Conservation (phyloP, 2,797 vertebrate species). For the Huso huso region DNA sequence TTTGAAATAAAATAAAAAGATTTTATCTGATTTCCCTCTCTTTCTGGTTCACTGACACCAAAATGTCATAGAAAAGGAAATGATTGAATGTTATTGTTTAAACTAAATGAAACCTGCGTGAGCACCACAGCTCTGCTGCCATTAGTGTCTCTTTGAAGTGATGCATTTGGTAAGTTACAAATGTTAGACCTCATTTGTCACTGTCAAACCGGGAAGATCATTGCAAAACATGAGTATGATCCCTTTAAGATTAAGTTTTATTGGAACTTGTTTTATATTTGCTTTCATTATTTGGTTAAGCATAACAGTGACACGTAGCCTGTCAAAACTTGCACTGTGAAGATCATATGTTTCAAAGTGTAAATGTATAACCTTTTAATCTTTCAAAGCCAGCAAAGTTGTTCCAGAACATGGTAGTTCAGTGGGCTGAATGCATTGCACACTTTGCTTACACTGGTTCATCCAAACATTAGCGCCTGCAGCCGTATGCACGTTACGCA, state of each 20-base stretch:
- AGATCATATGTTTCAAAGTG: constrained; percentile 17
- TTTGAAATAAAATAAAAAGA: constrained; percentile 12
- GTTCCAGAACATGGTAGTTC: too few species aligned
- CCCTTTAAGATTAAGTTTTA: constrained; percentile 10
- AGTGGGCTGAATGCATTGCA: too few species aligned
- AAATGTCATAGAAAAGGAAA: background rate
- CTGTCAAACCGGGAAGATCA: background rate
- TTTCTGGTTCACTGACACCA: constrained; percentile 5
- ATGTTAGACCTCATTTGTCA: background rate
- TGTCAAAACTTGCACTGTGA: constrained; percentile 24
- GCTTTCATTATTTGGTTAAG: constrained; percentile 2
- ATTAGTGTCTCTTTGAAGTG: constrained; percentile 34
- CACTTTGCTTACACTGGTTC: too few species aligned
- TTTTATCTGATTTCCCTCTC: constrained; percentile 13
- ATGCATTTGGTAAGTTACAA: constrained; percentile 20
- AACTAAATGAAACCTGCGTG: constrained; percentile 8
- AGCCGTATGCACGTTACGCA: too few species aligned
- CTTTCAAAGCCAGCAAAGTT: constrained; percentile 25
- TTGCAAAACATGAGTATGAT: constrained; percentile 3
- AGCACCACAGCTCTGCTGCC: background rate
- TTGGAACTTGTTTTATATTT: constrained; percentile 14
- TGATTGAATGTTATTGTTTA: constrained; percentile 9
- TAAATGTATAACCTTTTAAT: constrained; percentile 27
- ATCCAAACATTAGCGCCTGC: too few species aligned
- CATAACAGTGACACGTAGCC: constrained; percentile 31